Base-by-base conservation (phyloP, 2,797 vertebrate species). In the Aythya fuligula region DNA sequence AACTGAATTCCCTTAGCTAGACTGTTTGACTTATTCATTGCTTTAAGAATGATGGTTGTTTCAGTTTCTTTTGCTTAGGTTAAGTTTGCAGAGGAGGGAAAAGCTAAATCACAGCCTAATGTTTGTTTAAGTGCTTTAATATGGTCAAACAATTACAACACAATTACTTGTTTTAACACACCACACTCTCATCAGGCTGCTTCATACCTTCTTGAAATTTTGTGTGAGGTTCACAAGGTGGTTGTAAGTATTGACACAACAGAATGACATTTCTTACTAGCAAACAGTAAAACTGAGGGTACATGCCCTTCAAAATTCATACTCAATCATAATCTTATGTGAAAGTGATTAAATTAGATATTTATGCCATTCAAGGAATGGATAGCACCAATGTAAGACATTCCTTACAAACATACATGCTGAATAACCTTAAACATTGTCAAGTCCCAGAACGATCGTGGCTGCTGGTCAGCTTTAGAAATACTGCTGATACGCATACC, bases 401-500 rank as follows among this genome's bases (percentile, higher is more conserved):
- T 82, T 92, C 58, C 67, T 94, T 83, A 65, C 13, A 67, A 32
- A 91, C 67, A 88, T 54, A 90, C 21, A 21, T 14, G 28, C 41
- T 80, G 54, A 78, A 39, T 81, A 38, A 79, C 83, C 4, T 56
- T 65, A 87, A 73, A 91, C 90, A 92, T 36, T 90, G 71, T 89
- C 81, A 91, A 90, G 47, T 54, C 83, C 57, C 61, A 66, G 95
- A 94, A 66, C 13, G 19, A 24, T 41, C 49, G 43, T 8, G 80
- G 77, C 72, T 89, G 60, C 64, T 80, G 81, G 89, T 83, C 8
- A 9, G 80, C 18, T 14, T 66, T 89, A 95, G 70, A 96, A 97
- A 93, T 39, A 15, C n/a, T 36, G 36, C 0, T 54, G 49, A 51
- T 64, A 9, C 4, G 8, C 4, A 70, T 62, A 56, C 17, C 54